Base-by-base conservation (phyloP, 2,888 invertebrate species). In the Andricus quercusramuli region DNA sequence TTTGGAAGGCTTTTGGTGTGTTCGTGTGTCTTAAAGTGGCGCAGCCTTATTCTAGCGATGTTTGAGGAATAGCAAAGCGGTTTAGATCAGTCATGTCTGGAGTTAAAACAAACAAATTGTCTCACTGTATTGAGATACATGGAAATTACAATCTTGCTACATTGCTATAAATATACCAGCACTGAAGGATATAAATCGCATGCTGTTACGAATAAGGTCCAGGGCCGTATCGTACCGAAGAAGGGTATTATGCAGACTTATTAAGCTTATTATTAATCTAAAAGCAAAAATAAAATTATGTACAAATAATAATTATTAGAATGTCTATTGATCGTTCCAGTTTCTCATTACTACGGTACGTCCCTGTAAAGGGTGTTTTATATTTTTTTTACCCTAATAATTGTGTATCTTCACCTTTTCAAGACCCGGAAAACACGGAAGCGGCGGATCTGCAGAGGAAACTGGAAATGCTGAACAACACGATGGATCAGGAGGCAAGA, bases 401-500 rank as follows among this genome's bases (percentile, higher is more conserved):
- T 32, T 22, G 32, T 74, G 51, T 32, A 56, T 74, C 37, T 56
- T 81, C 78, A 64, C 80, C 92, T 93, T 85, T 93, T 94, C 84
- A 95, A 97, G 98, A 98, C 94, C 95, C 97, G 85, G 97, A 97
- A 93, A 97, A 97, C 92, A 96, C 96, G 88, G 96, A 96, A 90
- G 97, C 97, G 70, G 96, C 96, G 82, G 98, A 98, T 93, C 94
- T 98, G 89, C 98, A 98, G 93, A 95, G 97, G 92, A 98, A 98
- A 94, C 93, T 98, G 90, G 98, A 98, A 93, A 95, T 97, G 93
- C 95, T 98, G 91, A 98, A 98, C 94, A 97, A 96, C 89, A 96
- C 97, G 90, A 96, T 98, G 95, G 97, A 97, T 93, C 97, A 97
- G 90, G 98, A 98, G 93, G 94, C 94, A 76, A 93, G 96, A 84